Conservation (phyloP, 2,888 invertebrate genomes). For the Resseliella maxima region DNA sequence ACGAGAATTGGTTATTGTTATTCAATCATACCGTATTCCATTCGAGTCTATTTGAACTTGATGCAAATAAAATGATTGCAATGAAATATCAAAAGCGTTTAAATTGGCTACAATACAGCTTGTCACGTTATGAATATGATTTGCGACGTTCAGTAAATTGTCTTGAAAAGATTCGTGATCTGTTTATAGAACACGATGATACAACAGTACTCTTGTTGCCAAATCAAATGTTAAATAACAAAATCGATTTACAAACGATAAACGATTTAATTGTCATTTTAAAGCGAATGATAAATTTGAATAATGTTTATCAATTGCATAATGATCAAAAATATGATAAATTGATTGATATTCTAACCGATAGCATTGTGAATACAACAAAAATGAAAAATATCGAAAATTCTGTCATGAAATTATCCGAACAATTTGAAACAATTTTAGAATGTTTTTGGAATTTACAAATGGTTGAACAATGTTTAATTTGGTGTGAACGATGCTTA, state of each 20-base stretch:
- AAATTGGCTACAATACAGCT: conserved; percentile 71
- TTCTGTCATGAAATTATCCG: conserved; percentile 61
- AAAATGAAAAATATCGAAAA: conserved; percentile 62
- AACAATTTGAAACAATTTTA: conserved; percentile 69
- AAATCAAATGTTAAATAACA: conserved; percentile 70
- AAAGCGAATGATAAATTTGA: conserved; percentile 71
- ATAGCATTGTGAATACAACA: conserved; percentile 65
- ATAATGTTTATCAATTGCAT: conserved; percentile 76
- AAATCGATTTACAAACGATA: conserved; percentile 68
- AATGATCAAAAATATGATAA: conserved; percentile 74
- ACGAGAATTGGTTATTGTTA: conserved; percentile 60
- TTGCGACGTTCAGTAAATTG: conserved; percentile 69
- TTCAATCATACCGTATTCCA: conserved; percentile 60
- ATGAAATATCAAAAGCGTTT: conserved; percentile 68
- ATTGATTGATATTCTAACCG: conserved; percentile 75
- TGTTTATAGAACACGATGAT: conserved; percentile 61
- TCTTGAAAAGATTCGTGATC: conserved; percentile 65
- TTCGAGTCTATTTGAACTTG: conserved; percentile 61
- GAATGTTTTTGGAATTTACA: conserved; percentile 76
- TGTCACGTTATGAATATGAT: conserved; percentile 69
- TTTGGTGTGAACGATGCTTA: conserved; percentile 82
- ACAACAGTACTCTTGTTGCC: conserved; percentile 67
- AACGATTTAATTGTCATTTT: conserved; percentile 69
- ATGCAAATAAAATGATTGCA: conserved; percentile 68
- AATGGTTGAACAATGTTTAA: conserved; percentile 74